A percentile compares a stretch with the other conserved stretches of the same genome.
Evolutionary conservation across 2,797 vertebrate genomes (phyloP).

Genomic region (Buceros bicornis): DNA sequence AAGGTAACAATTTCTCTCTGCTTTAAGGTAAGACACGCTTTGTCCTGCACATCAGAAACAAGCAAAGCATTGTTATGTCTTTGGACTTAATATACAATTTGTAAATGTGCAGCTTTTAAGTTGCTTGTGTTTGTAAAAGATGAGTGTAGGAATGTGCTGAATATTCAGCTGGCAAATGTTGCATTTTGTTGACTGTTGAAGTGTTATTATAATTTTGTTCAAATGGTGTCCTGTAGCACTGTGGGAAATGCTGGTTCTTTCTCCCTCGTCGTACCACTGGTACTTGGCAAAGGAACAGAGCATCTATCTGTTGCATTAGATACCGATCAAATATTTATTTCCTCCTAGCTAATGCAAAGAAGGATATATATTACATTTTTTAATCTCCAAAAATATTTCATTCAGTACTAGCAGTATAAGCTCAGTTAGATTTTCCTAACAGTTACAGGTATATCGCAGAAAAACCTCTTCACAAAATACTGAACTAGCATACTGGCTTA

Average conservation of each 20-base stretch:
- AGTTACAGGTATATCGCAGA: not conserved
- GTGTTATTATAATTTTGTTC: not conserved
- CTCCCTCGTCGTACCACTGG: not conserved
- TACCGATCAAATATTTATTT: not conserved
- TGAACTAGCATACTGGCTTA: not conserved
- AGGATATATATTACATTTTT: not conserved
- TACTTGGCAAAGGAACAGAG: not conserved
- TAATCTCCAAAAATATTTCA: not conserved
- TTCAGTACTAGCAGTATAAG: not conserved
- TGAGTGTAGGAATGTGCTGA: not conserved
- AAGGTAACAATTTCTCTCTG: not conserved
- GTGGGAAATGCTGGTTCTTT: not conserved
- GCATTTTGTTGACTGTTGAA: not conserved
- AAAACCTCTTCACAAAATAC: not conserved
- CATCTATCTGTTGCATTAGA: not conserved
- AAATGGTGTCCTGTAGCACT: not conserved
- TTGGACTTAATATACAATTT: not conserved
- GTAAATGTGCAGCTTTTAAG: not conserved
- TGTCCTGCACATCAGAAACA: not conserved
- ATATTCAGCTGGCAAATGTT: not conserved
- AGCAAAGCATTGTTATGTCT: not conserved
- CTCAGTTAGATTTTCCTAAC: not conserved
- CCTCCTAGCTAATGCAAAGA: not conserved
- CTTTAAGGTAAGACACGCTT: not conserved
- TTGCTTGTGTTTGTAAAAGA: not conserved